A percentile compares a stretch with the other conserved stretches of the same genome.
phyloP scores from a whole-genome alignment of 2,888 invertebrate species.

The Acanthococcus lagerstroemiae region DNA sequence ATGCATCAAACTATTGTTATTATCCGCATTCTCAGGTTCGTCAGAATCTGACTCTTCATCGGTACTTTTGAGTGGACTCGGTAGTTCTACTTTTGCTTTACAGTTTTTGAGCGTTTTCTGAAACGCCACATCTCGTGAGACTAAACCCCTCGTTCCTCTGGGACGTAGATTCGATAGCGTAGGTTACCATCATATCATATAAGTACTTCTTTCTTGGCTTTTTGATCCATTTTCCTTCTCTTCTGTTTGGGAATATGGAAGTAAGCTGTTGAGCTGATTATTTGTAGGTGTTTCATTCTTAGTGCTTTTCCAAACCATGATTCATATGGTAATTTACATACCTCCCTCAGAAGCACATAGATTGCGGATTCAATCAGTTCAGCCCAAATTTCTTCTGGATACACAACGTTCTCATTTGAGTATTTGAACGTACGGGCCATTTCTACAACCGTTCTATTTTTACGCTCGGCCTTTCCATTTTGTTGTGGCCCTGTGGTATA shows the following conservation, averaged over 20 bases:
- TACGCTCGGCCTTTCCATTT: conserved; percentile 33
- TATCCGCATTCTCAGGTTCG: too few species aligned
- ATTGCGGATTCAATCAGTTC: conserved; percentile 31
- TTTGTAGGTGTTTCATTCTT: conserved; percentile 7
- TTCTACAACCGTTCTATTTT: conserved; percentile 35
- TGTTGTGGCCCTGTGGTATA: too few species aligned
- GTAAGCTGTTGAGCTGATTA: conserved; percentile 7
- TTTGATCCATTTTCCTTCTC: conserved; percentile 18
- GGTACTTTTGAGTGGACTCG: too few species aligned
- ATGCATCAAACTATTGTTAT: too few species aligned
- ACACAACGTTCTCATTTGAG: conserved; percentile 29
- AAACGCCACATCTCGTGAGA: conserved; percentile 32
- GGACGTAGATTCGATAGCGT: conserved; percentile 8
- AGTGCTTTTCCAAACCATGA: conserved; percentile 36
- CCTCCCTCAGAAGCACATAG: conserved; percentile 33
- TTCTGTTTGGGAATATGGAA: conserved; percentile 9
- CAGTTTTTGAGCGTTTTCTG: conserved; percentile 7
- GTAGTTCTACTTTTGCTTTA: not conserved
- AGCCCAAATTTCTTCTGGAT: conserved; percentile 34
- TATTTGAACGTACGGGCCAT: conserved; percentile 34
- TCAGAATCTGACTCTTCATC: too few species aligned
- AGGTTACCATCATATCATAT: conserved; percentile 15
- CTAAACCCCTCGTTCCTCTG: not conserved
- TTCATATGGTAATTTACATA: conserved; percentile 38
- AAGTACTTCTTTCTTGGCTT: conserved; percentile 8